Percentiles rank a stretch among this genome's conserved stretches.
Conservation (phyloP, 2,113 vertebrate genomes). For the Peromyscus maniculatus region DNA sequence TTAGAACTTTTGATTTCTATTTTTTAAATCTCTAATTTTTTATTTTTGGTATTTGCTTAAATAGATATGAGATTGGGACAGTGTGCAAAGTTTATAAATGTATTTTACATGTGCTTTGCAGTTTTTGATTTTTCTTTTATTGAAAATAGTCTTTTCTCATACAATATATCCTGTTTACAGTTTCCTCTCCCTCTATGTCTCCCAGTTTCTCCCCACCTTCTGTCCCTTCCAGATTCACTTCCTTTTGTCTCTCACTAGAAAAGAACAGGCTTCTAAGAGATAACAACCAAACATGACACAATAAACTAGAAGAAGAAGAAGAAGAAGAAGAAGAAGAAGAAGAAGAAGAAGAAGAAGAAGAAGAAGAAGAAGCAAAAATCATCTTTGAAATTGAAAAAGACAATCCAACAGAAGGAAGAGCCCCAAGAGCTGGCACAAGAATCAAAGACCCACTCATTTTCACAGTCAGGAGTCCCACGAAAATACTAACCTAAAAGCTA, state of each 20-base stretch:
- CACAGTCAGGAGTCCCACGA: not conserved
- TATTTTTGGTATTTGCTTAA: not conserved
- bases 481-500: not conserved
- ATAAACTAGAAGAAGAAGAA: not conserved
- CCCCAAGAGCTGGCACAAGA: not conserved
- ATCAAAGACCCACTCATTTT: not conserved
- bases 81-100: not conserved
- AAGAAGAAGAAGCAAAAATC: not conserved
- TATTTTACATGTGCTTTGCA: not conserved
- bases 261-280: not conserved
- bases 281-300: not conserved
- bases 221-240: no score
- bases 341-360: not conserved
- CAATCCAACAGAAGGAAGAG: not conserved
- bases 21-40: not conserved
- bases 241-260: not conserved
- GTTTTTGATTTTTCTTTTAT: not conserved
- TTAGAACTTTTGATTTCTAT: constrained; percentile 30
- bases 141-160: not conserved
- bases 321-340: not conserved
- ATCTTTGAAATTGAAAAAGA: not conserved
- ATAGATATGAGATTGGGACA: not conserved
- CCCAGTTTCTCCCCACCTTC: no score
- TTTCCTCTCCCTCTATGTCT: not conserved
- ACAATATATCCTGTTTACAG: not conserved